Percentiles rank a stretch among this genome's conserved stretches.
Conservation (phyloP, 2,113 vertebrate species). For the Ctenomys sociabilis region DNA sequence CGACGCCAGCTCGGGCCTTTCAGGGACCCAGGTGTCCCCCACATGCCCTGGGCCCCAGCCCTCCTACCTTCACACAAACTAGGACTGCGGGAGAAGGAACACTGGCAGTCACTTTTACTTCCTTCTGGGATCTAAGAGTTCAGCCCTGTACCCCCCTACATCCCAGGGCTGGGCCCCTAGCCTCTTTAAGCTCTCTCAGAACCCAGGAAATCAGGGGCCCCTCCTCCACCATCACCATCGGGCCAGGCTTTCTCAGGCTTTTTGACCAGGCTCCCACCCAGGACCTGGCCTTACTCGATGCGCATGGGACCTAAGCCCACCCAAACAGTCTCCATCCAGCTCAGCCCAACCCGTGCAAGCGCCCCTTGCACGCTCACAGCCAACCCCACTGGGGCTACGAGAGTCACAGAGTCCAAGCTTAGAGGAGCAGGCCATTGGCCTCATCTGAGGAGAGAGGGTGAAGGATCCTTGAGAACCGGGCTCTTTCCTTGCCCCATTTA, state of each 20-base stretch:
- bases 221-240: background rate
- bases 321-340: background rate
- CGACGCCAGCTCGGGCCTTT: background rate
- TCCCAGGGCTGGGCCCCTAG: background rate
- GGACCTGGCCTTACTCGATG: background rate
- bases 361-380: background rate
- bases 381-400: background rate
- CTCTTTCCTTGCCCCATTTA: background rate
- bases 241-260: background rate
- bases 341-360: background rate
- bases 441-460: background rate
- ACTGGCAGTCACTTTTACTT: background rate
- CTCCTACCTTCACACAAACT: background rate
- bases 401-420: background rate
- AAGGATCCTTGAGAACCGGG: background rate
- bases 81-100: background rate
- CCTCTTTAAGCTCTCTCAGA: background rate
- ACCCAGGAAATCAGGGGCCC: background rate
- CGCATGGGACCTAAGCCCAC: background rate
- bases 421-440: background rate
- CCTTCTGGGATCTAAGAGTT: background rate
- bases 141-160: background rate
- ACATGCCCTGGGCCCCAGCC: background rate
- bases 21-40: background rate
- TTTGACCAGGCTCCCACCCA: background rate